A percentile compares a stretch with the other conserved stretches of the same genome.
phyloP scores from a whole-genome alignment of 2,888 invertebrate genomes.

The Lepetodrilus schrolli region DNA sequence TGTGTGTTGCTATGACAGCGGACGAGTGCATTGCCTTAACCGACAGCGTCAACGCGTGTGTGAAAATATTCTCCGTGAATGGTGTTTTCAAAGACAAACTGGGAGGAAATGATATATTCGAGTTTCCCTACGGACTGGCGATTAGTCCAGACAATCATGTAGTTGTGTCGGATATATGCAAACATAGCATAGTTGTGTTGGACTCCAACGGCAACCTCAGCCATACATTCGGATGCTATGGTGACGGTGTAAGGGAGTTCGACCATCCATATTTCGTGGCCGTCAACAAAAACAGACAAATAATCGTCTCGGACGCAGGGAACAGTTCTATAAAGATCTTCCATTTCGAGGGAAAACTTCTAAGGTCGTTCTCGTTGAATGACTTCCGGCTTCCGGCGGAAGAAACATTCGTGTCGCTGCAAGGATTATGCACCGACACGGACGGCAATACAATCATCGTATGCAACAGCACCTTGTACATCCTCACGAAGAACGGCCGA shows the following conservation, averaged over 20 bases:
- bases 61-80: constrained; percentile 64
- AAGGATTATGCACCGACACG: constrained; percentile 65
- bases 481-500: constrained; percentile 68
- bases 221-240: constrained; percentile 67
- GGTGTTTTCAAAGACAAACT: constrained; percentile 59
- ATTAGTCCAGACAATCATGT: constrained; percentile 59
- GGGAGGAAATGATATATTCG: constrained; percentile 57
- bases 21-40: constrained; percentile 67
- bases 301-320: constrained; percentile 70
- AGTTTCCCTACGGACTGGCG: constrained; percentile 69
- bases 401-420: constrained; percentile 60
- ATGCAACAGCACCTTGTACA: constrained; percentile 68
- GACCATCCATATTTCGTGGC: constrained; percentile 72
- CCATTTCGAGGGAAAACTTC: constrained; percentile 65
- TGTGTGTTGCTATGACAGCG: constrained; percentile 66
- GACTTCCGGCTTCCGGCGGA: constrained; percentile 65
- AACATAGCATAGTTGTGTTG: constrained; percentile 66
- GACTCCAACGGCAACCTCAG: constrained; percentile 58
- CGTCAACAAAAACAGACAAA: constrained; percentile 65
- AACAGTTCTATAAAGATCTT: constrained; percentile 71
- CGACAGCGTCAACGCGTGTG: constrained; percentile 70
- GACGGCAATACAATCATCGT: constrained; percentile 69
- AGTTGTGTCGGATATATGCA: constrained; percentile 68
- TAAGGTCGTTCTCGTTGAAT: constrained; percentile 57
- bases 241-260: constrained; percentile 59